Percentiles rank a stretch among this genome's conserved stretches.
Evolutionary conservation across 2,797 vertebrate species (phyloP).

Genomic region (Muraenolepis orangiensis): DNA sequence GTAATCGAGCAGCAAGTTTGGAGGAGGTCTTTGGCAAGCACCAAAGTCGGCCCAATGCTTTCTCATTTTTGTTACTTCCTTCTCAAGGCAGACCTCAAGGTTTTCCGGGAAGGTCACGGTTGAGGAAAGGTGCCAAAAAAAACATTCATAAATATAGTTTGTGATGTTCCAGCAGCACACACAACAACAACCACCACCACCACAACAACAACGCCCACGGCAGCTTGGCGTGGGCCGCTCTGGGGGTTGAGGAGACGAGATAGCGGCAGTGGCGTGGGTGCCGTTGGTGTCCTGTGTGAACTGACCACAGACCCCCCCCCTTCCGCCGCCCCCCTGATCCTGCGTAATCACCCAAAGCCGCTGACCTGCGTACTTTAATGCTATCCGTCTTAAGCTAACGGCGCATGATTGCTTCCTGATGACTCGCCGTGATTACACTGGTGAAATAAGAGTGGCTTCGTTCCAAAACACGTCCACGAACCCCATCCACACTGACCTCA

Average conservation of each 20-base stretch:
- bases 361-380: slow-evolving; percentile 54
- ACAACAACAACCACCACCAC: background rate
- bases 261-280: background rate
- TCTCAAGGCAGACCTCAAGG: background rate
- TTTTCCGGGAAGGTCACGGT: background rate
- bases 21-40: slow-evolving; percentile 10
- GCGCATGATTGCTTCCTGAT: slow-evolving; percentile 54
- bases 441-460: slow-evolving; percentile 24
- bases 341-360: slow-evolving; percentile 44
- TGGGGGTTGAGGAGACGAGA: background rate
- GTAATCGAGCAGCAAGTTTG: slow-evolving; percentile 56
- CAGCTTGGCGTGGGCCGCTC: background rate
- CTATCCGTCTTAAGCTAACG: slow-evolving; percentile 49
- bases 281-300: slow-evolving; percentile 19
- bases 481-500: background rate
- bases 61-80: background rate
- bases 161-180: background rate
- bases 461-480: slow-evolving; percentile 12
- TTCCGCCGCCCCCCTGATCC: slow-evolving; percentile 28
- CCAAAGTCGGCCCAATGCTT: background rate
- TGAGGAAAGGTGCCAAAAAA: slow-evolving; percentile 13
- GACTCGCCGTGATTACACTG: slow-evolving; percentile 33
- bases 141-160: background rate
- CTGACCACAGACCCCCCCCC: too few relatives aligned
- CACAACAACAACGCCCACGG: background rate